Base-by-base conservation (phyloP, 2,888 invertebrate genomes). In the Chloromyia formosa region DNA sequence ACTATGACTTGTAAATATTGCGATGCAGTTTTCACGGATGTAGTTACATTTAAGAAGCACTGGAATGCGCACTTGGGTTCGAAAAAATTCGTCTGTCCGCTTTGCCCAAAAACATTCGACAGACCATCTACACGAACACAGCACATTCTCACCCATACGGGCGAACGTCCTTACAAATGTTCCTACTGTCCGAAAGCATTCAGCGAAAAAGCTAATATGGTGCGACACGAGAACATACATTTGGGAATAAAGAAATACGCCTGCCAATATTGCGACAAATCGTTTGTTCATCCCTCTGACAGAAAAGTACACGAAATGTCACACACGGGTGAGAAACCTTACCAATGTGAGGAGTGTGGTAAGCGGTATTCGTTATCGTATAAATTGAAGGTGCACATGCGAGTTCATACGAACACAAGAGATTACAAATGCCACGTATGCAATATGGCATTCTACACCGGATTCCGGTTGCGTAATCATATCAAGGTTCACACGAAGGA, bases 401-500 rank as follows among this genome's bases (percentile, higher is more conserved):
- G 75, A 35, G 77, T 78, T 1, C 78, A 78, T 62, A 74, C 60
- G 1, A 77, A 77, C 27, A 74, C 53, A 74, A 74, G 76, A 9
- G 75, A 77, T n/a, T 77, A 75, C 62, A 77, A 78, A 27, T 78
- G 78, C 9, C 53, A 74, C 4, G 1, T 64, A 7, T 79, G 79
- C 35, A 78, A 77, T 10, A 82, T 82, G 64, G 77, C 79, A 0
- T 83, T 83, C 16, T 71, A 42, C 53, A 20, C 22, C 12, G 2
- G 0, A 2, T 40, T 82, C 82, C n/a, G 81, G 82, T 1, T 80
- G 12, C 81, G 22, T 81, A 80, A 1, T 68, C 83, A 83, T 72
- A 79, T 80, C 75, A 80, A 82, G n/a, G 81, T 82, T 78, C 83
- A 83, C 66, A 81, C 83, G 3, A 81, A 81, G 4, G 81, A 81